Evolutionary conservation across 2,888 invertebrate genomes (phyloP), one percentile per base, ranked within the genome.

Genomic region (Ditylenchus weischeri): DNA sequence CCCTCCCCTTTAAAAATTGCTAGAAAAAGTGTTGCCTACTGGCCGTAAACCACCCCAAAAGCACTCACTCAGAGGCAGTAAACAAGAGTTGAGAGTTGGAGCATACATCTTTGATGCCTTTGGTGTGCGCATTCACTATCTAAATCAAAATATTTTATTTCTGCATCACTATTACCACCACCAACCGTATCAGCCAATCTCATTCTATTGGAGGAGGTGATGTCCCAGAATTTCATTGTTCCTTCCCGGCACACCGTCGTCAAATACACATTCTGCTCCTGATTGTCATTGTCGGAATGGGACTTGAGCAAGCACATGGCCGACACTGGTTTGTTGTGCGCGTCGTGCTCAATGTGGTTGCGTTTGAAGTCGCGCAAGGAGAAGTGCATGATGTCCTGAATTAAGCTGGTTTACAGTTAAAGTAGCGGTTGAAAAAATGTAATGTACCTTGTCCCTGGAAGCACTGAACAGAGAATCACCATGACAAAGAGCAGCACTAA

Each of bases 261-360:
- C 23, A 54, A 29, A 29, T 54, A 54, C 21, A 54, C 54, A 6
- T n/a, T 54, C 15, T 21, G 11, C 29, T 11, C 54, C 54, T 54
- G 23, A 13, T 21, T 13, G 23, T 1, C n/a, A 18, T 54, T 11
- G 23, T 54, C 29, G 3, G 54, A 29, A 11, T 23, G 23, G n/a
- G 54, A 29, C 13, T 29, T 54, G 11, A 54, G 21, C 54, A 54
- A 29, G n/a, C 54, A 54, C 54, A 54, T 54, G 21, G 23, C 54
- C 71, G 8, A 70, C 84, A 92, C 89, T 93, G 93, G 93, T 91
- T 64, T 63, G 60, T 72, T 71, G 58, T 79, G 79, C 0, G 77
- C 75, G 15, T 75, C 68, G 10, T 73, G 47, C 54, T 76, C 76
- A 8, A 77, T 62, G 57, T 76, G 77, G 57, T 78, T 78, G 3